Percentiles rank a stretch among this genome's conserved stretches.
phyloP scores from a whole-genome alignment of 2,888 invertebrate genomes.

The Eubasilissa splendida region DNA sequence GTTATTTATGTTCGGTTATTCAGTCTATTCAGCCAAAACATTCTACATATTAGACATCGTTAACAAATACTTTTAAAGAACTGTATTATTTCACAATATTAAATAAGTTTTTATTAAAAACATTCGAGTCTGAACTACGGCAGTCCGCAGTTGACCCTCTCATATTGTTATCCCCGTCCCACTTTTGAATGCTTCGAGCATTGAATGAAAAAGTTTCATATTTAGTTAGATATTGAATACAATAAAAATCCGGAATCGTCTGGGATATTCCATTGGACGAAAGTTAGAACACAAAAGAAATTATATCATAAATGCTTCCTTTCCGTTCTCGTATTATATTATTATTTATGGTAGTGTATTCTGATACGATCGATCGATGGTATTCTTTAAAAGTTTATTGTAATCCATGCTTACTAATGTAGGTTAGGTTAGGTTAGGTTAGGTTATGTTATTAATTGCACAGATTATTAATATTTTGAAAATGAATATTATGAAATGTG shows the following conservation, averaged over 20 bases:
- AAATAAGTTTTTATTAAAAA: conserved; percentile 10
- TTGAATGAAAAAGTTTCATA: conserved; percentile 8
- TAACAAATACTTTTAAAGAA: no score
- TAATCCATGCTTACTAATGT: no score
- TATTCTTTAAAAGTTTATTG: no score
- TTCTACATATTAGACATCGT: no score
- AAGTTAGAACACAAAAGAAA: conserved; percentile 14
- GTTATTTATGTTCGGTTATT: no score
- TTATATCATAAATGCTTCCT: neutral
- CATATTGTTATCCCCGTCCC: conserved; percentile 4
- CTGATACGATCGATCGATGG: no score
- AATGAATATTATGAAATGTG: no score
- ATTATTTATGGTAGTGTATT: neutral
- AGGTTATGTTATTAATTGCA: no score
- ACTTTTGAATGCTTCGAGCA: conserved; percentile 5
- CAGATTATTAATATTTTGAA: no score
- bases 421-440: no score
- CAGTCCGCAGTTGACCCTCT: conserved; percentile 14
- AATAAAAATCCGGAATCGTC: conserved; percentile 4
- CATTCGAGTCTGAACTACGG: neutral
- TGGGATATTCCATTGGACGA: neutral
- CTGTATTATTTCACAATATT: no score
- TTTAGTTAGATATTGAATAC: neutral
- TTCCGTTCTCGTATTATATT: conserved; percentile 13
- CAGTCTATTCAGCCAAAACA: no score